Evolutionary conservation across 2,888 invertebrate genomes (phyloP), one percentile per base, ranked within the genome.

Genomic region (Dexiosoma caninum): DNA sequence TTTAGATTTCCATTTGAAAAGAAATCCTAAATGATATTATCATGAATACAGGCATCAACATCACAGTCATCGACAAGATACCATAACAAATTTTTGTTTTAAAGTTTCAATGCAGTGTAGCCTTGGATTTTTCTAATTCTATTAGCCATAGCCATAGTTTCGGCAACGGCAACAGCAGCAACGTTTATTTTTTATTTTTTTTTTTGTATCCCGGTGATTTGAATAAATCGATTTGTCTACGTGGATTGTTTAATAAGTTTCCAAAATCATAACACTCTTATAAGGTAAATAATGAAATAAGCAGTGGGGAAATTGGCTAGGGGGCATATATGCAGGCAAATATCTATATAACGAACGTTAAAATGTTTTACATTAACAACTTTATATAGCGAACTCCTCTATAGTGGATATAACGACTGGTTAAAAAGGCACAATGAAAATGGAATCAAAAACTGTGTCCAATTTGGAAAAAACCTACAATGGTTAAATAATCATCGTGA

Each of bases 111-210:
- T 46, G 19, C 7, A 37, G 4, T 44, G 1, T 27, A 3, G 27
- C n/a, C 27, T 37, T 62, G 46, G 59, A 66, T 59, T 66, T 57
- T 57, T 66, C 9, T 44, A 78, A 71, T 78, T 78, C 23, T 59
- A 19, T 32, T 53, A 30, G 8, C 6, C 23, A 19, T 1, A 30
- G n/a, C n/a, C 37, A 30, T 0, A 44, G 12, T 35, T 49, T 9
- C 23, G 35, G 9, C 10, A 37, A 37, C 37, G n/a, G n/a, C n/a
- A 44, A 60, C 27, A 7, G 6, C 9, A 23, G 16, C n/a, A 37
- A 16, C 7, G 35, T 7, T 21, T n/a, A n/a, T n/a, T n/a, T n/a
- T n/a, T n/a, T n/a, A n/a, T n/a, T n/a, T n/a, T n/a, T 19, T 21
- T 4, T 27, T 27, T 51, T 51, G 2, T 30, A 9, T 14, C 21